Conservation (phyloP, 2,888 invertebrate species). For the Trissoscelio sp. region DNA sequence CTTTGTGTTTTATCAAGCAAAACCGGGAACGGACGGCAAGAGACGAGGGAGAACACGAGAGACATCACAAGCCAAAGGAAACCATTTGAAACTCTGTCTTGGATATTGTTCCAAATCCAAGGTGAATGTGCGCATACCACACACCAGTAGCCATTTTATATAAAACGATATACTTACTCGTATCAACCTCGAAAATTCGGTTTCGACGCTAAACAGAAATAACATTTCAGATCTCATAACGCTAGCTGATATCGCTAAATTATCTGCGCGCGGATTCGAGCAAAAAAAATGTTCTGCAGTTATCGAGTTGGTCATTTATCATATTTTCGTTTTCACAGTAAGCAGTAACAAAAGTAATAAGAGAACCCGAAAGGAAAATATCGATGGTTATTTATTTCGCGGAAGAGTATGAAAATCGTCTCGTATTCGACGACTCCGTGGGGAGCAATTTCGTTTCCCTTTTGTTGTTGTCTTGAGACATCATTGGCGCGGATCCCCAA, state of each 20-base stretch:
- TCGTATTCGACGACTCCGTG: not conserved
- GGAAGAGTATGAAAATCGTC: constrained; percentile 15
- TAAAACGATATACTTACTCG: constrained; percentile 32
- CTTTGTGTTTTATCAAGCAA: constrained; percentile 69
- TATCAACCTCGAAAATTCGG: constrained; percentile 22
- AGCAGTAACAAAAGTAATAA: not conserved
- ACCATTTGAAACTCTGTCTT: constrained; percentile 46
- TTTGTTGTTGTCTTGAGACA: constrained; percentile 15
- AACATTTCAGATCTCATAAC: constrained; percentile 27
- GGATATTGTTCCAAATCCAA: constrained; percentile 48
- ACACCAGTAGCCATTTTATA: constrained; percentile 31
- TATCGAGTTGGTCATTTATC: constrained; percentile 4
- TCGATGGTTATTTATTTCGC: constrained; percentile 25
- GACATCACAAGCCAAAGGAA: constrained; percentile 43
- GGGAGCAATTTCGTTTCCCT: constrained; percentile 21
- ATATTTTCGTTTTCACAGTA: not conserved
- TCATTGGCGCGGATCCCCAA: constrained; percentile 14
- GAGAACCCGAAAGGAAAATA: constrained; percentile 5
- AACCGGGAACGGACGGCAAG: constrained; percentile 43
- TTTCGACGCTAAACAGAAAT: constrained; percentile 38
- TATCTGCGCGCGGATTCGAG: not conserved
- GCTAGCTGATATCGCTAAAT: constrained; percentile 8
- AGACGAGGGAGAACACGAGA: constrained; percentile 43
- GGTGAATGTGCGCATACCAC: constrained; percentile 4
- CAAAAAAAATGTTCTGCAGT: not conserved